phyloP scores from a whole-genome alignment of 2,888 invertebrate species.

The Coelinius sp. region DNA sequence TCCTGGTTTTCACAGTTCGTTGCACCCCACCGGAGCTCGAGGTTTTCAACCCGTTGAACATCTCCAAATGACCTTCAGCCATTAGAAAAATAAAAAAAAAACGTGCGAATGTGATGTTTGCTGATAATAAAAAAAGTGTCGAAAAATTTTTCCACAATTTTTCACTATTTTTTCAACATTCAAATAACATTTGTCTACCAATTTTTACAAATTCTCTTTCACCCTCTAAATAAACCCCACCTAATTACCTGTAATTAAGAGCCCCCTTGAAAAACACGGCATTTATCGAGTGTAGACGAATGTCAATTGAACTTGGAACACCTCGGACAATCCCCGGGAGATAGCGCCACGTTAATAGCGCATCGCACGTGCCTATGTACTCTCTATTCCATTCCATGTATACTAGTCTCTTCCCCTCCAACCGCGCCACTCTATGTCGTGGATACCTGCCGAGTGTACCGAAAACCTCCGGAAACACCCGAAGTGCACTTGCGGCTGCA shows the following conservation, averaged over 20 bases:
- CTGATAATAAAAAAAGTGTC: not conserved
- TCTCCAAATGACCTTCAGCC: slow-evolving; percentile 1
- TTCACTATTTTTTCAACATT: not conserved
- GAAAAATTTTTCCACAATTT: not conserved
- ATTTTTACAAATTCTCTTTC: not conserved
- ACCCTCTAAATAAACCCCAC: not conserved
- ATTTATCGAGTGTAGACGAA: slow-evolving; percentile 33
- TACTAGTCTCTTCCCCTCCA: slow-evolving; percentile 1
- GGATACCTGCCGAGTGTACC: slow-evolving; percentile 52
- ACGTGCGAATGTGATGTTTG: not conserved
- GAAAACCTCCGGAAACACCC: slow-evolving; percentile 53
- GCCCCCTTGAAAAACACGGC: not conserved
- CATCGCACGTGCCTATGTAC: slow-evolving; percentile 50
- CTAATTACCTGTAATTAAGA: not conserved
- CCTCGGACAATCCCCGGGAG: slow-evolving; percentile 45
- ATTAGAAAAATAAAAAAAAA: not conserved
- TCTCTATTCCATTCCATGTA: slow-evolving; percentile 33
- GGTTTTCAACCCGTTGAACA: slow-evolving; percentile 27
- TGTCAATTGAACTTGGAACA: slow-evolving; percentile 28
- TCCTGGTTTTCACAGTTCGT: slow-evolving; percentile 24
- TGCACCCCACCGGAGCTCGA: slow-evolving; percentile 10
- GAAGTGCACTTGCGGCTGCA: slow-evolving; percentile 54
- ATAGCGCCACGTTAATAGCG: slow-evolving; percentile 54
- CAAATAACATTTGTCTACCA: slow-evolving; percentile 22
- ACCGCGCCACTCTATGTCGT: not conserved